phyloP scores from a whole-genome alignment of 2,888 invertebrate genomes.

The Diplolepis rosae region DNA sequence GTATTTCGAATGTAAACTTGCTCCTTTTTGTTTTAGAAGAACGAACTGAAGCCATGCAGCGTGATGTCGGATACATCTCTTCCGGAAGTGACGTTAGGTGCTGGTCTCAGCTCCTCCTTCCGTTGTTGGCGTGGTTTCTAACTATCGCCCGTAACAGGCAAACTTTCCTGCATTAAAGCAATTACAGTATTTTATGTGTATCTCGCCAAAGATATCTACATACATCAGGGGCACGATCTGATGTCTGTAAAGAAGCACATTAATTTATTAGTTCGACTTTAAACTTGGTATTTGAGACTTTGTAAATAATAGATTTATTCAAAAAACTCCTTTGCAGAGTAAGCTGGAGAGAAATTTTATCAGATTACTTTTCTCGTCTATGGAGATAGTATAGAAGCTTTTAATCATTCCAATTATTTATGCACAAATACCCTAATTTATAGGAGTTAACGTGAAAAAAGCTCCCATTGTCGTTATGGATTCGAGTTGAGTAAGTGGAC shows the following conservation, averaged over 20 bases:
- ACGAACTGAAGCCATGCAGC: slow-evolving; percentile 80
- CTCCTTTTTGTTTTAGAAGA: slow-evolving; percentile 74
- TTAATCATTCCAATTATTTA: slow-evolving; percentile 3
- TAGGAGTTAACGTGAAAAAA: neutral
- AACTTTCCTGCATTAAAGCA: slow-evolving; percentile 61
- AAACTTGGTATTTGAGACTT: slow-evolving; percentile 11
- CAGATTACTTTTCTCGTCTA: neutral
- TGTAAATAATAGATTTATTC: neutral
- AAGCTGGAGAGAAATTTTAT: neutral
- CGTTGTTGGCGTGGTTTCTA: slow-evolving; percentile 63
- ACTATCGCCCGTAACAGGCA: slow-evolving; percentile 60
- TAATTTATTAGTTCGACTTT: slow-evolving; percentile 14
- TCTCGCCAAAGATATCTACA: slow-evolving; percentile 23
- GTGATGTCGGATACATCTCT: slow-evolving; percentile 74
- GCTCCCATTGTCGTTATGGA: too few relatives aligned
- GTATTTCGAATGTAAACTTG: slow-evolving; percentile 36
- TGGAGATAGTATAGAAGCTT: neutral
- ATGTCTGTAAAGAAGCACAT: slow-evolving; percentile 8
- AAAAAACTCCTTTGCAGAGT: neutral
- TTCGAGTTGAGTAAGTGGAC: too few relatives aligned
- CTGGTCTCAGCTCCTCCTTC: slow-evolving; percentile 57
- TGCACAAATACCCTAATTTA: neutral
- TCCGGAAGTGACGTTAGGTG: slow-evolving; percentile 58
- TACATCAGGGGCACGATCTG: slow-evolving; percentile 22
- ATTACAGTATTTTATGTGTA: slow-evolving; percentile 52